Percentiles rank a stretch among this genome's conserved stretches.
Evolutionary conservation across 2,888 invertebrate species (phyloP).

Genomic region (Odontocerum albicorne): DNA sequence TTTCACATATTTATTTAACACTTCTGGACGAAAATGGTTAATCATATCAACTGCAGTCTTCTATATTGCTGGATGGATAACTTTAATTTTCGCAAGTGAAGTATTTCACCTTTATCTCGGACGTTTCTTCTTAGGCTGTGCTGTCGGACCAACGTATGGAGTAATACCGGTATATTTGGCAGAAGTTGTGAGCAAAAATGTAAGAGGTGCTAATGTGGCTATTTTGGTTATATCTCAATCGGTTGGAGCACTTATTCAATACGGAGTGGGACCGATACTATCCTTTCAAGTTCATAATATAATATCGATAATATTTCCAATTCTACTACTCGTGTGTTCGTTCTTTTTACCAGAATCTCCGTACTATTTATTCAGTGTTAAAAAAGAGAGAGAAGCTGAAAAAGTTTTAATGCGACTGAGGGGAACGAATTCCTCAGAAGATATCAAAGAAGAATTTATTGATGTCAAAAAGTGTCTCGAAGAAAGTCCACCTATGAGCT

Average conservation of each 20-base stretch:
- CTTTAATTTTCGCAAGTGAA: conserved; percentile 26
- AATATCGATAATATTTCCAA: conserved; percentile 26
- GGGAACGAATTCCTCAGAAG: conserved; percentile 11
- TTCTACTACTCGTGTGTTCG: conserved; percentile 18
- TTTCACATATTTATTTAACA: conserved; percentile 29
- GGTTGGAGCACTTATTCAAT: conserved; percentile 28
- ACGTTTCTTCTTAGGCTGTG: conserved; percentile 31
- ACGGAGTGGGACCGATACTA: conserved; percentile 23
- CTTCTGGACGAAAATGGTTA: conserved; percentile 28
- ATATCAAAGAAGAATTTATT: conserved; percentile 26
- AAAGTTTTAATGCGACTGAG: conserved; percentile 25
- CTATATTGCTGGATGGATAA: conserved; percentile 28
- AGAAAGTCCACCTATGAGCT: conserved; percentile 27
- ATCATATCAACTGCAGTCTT: conserved; percentile 15
- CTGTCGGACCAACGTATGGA: conserved; percentile 33
- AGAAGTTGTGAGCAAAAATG: conserved; percentile 28
- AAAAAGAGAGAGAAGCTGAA: conserved; percentile 20
- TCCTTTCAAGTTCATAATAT: conserved; percentile 22
- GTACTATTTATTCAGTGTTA: conserved; percentile 27
- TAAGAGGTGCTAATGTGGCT: conserved; percentile 25
- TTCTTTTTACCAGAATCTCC: conserved; percentile 27
- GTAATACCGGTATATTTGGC: conserved; percentile 30
- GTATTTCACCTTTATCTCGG: conserved; percentile 27
- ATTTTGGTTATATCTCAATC: conserved; percentile 30
- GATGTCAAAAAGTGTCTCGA: conserved; percentile 29